Conservation (phyloP, 2,888 invertebrate genomes). For the Microctonus brassicae region DNA sequence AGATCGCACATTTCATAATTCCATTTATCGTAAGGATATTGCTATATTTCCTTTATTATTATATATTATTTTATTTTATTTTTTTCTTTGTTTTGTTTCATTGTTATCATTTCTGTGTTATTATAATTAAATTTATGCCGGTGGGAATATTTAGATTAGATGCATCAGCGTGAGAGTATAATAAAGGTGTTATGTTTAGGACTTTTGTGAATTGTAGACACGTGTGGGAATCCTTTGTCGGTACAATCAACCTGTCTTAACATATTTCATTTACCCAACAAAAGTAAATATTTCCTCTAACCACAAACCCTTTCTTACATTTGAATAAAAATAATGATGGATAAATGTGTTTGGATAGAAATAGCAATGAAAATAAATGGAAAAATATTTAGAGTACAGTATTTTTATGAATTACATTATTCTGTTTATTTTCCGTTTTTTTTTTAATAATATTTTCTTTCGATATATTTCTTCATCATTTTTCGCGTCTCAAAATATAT, state of each 20-base stretch:
- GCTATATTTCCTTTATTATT: conserved; percentile 29
- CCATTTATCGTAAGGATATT: conserved; percentile 54
- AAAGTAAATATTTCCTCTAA: background rate
- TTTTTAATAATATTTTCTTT: background rate
- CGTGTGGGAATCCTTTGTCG: background rate
- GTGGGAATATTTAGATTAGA: background rate
- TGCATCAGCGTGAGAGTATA: background rate
- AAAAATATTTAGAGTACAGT: background rate
- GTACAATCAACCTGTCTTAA: background rate
- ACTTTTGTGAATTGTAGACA: background rate
- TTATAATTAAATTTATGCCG: too few species aligned
- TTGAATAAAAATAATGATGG: background rate
- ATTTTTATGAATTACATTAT: background rate
- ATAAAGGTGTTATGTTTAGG: background rate
- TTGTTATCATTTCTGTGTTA: background rate
- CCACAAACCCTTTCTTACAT: background rate
- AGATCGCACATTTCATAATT: conserved; percentile 46
- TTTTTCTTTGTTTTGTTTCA: background rate
- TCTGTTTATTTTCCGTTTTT: background rate
- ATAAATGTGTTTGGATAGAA: background rate
- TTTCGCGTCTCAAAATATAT: conserved; percentile 4
- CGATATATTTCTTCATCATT: background rate
- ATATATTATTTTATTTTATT: conserved; percentile 14
- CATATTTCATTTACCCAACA: background rate
- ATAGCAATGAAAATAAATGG: background rate